Evolutionary conservation across 92 coral and sea anemone genomes (phyloP), one percentile per base, ranked within the genome.

Genomic region (Desmophyllum pertusum): DNA sequence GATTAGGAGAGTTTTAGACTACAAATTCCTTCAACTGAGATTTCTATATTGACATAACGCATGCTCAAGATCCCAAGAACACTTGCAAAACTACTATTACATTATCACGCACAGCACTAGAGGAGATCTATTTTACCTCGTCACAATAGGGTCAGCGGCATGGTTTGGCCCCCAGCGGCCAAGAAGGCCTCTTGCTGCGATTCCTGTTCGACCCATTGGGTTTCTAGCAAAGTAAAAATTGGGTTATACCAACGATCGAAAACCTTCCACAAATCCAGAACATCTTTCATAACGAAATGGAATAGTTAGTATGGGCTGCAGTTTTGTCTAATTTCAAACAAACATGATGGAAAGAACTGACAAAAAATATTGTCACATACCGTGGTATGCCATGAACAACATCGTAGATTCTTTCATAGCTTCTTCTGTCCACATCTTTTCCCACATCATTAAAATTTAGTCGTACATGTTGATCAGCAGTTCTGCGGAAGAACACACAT

Each of bases 161-260:
- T 90, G 96, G 78, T 91, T 93, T 27, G 96, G 96, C 52, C 96
- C 96, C 96, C 96, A 93, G 76, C 96, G 92, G 17, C 96, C 96
- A 39, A 93, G 87, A 55, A 93, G 92, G 23, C 96, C 96, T n/a
- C 96, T 93, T 7, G 89, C 94, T 39, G 89, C 83, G 57, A 93
- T 85, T 30, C 96, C 96, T 14, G 96, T 93, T 40, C 95, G 84
- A 31, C 95, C 95, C 93, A 74, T 90, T 57, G 94, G 96, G 69
- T 93, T 93, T 59, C 96, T 93, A 67, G 42, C 29, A 80, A 61
- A 36, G n/a, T 4, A 36, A 18, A 5, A 75, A 50, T 25, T 59
- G 65, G 6, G n/a, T n/a, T n/a, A n/a, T n/a, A n/a, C n/a, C n/a
- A n/a, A n/a, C n/a, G n/a, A n/a, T n/a, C n/a, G n/a, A 48, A 48